These are phyloP conservation scores for Whitmania pigra DNA, from an alignment of 1,140 invertebrate species.

Conservation along the genomic window DNA sequence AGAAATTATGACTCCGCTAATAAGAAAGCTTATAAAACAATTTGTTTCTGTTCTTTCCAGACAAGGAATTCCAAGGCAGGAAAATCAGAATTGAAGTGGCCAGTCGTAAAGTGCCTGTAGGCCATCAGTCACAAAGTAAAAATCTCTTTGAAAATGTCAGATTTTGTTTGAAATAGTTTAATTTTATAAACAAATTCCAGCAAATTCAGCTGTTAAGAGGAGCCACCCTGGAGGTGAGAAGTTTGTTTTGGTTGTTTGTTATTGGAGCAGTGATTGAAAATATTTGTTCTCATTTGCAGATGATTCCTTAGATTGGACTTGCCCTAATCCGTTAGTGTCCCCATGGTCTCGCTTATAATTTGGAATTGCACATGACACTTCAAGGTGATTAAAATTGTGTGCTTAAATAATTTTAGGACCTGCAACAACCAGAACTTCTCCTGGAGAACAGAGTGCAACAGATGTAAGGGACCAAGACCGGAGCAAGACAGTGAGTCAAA, in stretches of 20 bases:
- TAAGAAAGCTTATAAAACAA: too few relatives aligned
- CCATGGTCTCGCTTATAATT: slow-evolving; percentile 6
- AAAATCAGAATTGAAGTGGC: slow-evolving; percentile 16
- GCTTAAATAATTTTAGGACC: slow-evolving; percentile 30
- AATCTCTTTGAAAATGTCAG: not conserved
- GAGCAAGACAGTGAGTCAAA: not conserved
- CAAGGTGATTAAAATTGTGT: slow-evolving; percentile 27
- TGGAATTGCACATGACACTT: slow-evolving; percentile 18
- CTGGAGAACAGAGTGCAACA: slow-evolving; percentile 83
- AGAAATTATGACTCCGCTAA: too few relatives aligned
- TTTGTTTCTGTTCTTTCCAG: not conserved
- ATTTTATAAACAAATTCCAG: too few relatives aligned
- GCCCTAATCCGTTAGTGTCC: slow-evolving; percentile 53
- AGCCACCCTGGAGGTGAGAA: not conserved
- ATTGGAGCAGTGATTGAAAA: not conserved
- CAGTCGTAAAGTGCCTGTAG: slow-evolving; percentile 14
- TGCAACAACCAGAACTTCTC: slow-evolving; percentile 90
- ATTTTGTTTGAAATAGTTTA: not conserved
- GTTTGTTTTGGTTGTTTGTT: not conserved
- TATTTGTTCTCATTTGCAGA: not conserved
- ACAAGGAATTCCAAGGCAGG: slow-evolving; percentile 19
- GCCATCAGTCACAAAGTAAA: slow-evolving; percentile 3
- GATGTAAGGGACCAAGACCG: slow-evolving; percentile 51
- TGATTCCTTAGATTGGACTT: slow-evolving; percentile 61
- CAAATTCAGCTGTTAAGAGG: not conserved